Evolutionary conservation across 2,797 vertebrate genomes (phyloP).

Genomic region (Poliocrania exsul): DNA sequence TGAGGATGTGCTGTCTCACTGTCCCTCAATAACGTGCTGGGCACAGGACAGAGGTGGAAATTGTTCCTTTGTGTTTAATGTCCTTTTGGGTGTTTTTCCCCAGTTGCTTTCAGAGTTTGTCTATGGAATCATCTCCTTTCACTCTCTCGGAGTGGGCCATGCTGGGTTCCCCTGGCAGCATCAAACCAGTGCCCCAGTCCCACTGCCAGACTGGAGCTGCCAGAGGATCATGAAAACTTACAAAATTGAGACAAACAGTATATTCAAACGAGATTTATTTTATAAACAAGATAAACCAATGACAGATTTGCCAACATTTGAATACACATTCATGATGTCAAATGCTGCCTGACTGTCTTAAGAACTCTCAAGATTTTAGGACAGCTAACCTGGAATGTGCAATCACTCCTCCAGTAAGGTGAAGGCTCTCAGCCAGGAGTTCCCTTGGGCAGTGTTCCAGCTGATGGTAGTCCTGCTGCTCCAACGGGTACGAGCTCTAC

Average conservation of each 20-base stretch:
- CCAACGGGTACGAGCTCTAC: neutral
- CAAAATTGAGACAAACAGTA: neutral
- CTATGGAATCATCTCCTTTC: neutral
- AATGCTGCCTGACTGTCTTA: neutral
- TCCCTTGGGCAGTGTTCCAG: neutral
- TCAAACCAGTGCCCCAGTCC: neutral
- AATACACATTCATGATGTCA: neutral
- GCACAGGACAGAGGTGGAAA: too few relatives aligned
- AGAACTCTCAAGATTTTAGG: neutral
- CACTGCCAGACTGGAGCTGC: neutral
- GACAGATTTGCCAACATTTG: neutral
- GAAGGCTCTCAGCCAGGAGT: neutral
- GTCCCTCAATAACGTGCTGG: rapidly evolving
- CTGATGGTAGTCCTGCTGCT: neutral
- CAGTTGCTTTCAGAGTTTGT: neutral
- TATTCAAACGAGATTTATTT: neutral
- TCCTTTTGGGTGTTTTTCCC: neutral
- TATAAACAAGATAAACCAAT: neutral
- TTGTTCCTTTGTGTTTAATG: rapidly evolving
- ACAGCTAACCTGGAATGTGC: neutral
- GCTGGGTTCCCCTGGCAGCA: neutral
- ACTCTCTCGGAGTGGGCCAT: rapidly evolving
- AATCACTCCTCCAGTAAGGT: neutral
- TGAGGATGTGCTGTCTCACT: rapidly evolving
- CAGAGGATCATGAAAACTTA: rapidly evolving